Percentiles rank a stretch among this genome's conserved stretches.
phyloP scores from a whole-genome alignment of 30 jellyfish, hydroid and myxozoan species.

The Aurelia aurita region DNA sequence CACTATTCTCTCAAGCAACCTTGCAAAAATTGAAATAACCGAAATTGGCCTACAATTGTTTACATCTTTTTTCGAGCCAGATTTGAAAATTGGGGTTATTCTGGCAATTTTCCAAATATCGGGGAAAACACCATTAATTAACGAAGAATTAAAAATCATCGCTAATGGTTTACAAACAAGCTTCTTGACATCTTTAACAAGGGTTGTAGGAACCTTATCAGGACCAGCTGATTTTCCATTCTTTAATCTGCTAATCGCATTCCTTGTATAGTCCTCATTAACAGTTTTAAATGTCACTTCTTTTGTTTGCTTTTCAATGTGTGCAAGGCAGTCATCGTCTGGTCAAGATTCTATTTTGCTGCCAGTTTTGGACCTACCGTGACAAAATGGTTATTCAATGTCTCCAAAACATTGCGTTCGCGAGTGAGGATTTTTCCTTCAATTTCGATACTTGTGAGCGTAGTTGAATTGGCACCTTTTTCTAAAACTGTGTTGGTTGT shows the following conservation, averaged over 20 bases:
- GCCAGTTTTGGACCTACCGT: conserved; percentile 51
- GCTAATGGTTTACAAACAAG: conserved; percentile 32
- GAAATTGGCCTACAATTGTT: conserved; percentile 20
- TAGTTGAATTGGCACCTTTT: conserved; percentile 1
- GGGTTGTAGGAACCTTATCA: conserved; percentile 7
- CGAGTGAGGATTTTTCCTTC: conserved; percentile 34
- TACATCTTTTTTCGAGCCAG: conserved; percentile 40
- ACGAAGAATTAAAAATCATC: conserved; percentile 36
- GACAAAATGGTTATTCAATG: no score
- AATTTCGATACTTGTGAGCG: conserved; percentile 22
- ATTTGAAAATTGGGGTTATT: conserved; percentile 15
- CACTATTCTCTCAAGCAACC: conserved; percentile 30
- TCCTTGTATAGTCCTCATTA: no score
- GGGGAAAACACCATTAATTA: conserved; percentile 28
- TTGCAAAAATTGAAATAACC: conserved; percentile 23
- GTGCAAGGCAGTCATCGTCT: no score
- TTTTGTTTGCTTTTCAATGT: no score
- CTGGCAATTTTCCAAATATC: conserved; percentile 47
- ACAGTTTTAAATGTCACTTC: no score
- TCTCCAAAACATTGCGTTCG: conserved; percentile 28
- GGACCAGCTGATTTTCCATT: conserved; percentile 50
- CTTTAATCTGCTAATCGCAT: conserved; percentile 17
- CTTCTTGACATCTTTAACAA: conserved; percentile 28
- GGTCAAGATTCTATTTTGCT: conserved; percentile 1
- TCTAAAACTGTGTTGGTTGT: conserved; percentile 35